Percentiles rank a stretch among this genome's conserved stretches.
These are phyloP conservation scores for Notarius quadriscutis DNA, from an alignment of 2,113 vertebrate species.

Conservation along the genomic window DNA sequence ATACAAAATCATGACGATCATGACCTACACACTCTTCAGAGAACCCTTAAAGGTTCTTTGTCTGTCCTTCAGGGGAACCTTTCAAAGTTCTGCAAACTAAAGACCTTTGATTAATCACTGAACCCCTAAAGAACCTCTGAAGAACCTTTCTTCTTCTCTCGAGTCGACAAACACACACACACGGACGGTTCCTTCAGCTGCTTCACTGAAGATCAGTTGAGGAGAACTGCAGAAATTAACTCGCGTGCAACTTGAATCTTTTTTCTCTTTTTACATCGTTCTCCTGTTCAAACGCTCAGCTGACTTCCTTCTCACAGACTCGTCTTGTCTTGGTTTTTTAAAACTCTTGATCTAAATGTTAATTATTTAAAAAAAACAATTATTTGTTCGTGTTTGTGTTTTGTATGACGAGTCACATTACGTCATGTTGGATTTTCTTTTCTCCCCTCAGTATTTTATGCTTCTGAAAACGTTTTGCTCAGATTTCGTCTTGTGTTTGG, in stretches of 20 bases:
- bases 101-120: background rate
- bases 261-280: conserved; percentile 34
- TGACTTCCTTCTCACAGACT: conserved; percentile 51
- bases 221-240: background rate
- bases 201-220: background rate
- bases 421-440: conserved; percentile 55
- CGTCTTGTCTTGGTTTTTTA: conserved; percentile 52
- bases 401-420: conserved; percentile 67
- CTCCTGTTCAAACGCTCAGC: conserved; percentile 57
- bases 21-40: background rate
- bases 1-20: background rate
- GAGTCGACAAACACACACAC: background rate
- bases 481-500: conserved; percentile 58
- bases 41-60: background rate
- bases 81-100: background rate
- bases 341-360: conserved; percentile 65
- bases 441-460: background rate
- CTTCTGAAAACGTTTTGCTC: background rate
- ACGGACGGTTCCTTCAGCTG: background rate
- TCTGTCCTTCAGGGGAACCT: background rate
- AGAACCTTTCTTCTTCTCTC: background rate
- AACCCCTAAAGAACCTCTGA: background rate
- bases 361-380: conserved; percentile 70
- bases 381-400: conserved; percentile 59
- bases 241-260: conserved; percentile 63